A percentile compares a stretch with the other conserved stretches of the same genome.
These are phyloP conservation scores for Pseudeuparius sepicola DNA, from an alignment of 2,888 invertebrate species.

Conservation along the genomic window DNA sequence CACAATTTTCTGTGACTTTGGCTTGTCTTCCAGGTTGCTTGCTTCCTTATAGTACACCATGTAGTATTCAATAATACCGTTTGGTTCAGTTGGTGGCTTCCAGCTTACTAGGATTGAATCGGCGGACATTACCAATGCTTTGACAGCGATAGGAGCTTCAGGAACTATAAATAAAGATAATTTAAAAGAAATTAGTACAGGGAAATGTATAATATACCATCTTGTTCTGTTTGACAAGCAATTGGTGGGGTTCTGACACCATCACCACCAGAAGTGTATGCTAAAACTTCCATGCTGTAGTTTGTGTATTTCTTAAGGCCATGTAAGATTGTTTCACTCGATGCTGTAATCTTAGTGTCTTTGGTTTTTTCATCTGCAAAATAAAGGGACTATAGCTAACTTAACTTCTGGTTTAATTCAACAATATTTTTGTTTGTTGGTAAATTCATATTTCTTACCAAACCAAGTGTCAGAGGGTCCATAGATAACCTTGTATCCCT, in stretches of 20 bases:
- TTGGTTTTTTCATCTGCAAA: conserved; percentile 74
- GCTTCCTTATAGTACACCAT: conserved; percentile 72
- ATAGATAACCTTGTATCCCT: conserved; percentile 90
- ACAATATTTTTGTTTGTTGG: no score
- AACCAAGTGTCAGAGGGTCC: conserved; percentile 88
- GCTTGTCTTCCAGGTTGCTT: conserved; percentile 40
- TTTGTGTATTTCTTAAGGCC: conserved; percentile 91
- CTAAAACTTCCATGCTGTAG: conserved; percentile 93
- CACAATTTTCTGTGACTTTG: conserved; percentile 66
- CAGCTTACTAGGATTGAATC: conserved; percentile 90
- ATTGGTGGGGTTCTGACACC: conserved; percentile 81
- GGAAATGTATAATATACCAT: conserved; percentile 50
- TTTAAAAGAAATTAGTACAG: not conserved
- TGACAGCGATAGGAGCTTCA: conserved; percentile 85
- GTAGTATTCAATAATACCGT: conserved; percentile 88
- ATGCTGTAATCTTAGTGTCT: conserved; percentile 85
- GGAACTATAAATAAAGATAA: conserved; percentile 54
- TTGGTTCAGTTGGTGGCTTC: conserved; percentile 86
- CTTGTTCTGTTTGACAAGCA: conserved; percentile 91
- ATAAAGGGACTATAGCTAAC: conserved; percentile 2
- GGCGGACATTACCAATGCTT: conserved; percentile 84
- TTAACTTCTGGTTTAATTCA: not conserved
- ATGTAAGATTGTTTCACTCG: conserved; percentile 86
- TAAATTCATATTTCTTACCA: no score
- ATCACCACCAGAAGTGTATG: conserved; percentile 91